These are phyloP conservation scores for Melanaphis sacchari DNA, from an alignment of 1,140 invertebrate genomes.

Conservation along the genomic window DNA sequence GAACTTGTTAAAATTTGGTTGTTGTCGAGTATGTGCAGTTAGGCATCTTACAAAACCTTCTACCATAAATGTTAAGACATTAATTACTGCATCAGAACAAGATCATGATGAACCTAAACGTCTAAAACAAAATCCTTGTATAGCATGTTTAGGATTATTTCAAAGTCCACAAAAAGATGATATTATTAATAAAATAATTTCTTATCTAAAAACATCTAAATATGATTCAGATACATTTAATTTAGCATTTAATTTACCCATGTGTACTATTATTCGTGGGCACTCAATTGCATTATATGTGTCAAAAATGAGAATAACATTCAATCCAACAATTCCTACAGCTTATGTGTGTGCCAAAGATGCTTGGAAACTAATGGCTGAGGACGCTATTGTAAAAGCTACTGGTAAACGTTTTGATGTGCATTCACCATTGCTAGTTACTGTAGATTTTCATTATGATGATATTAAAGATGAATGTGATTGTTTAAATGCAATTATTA, in stretches of 20 bases:
- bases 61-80: not conserved
- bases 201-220: conserved; percentile 61
- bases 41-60: conserved; percentile 39
- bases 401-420: conserved; percentile 65
- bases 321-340: conserved; percentile 59
- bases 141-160: conserved; percentile 72
- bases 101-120: conserved; percentile 61
- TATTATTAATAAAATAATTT: conserved; percentile 65
- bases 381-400: conserved; percentile 64
- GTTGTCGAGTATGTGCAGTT: conserved; percentile 50
- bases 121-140: conserved; percentile 66
- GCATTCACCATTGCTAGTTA: conserved; percentile 68
- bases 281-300: conserved; percentile 65
- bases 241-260: conserved; percentile 66
- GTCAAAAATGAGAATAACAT: conserved; percentile 61
- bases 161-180: conserved; percentile 65
- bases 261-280: conserved; percentile 65
- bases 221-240: conserved; percentile 66
- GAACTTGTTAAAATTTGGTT: conserved; percentile 54
- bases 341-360: conserved; percentile 68
- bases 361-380: conserved; percentile 71
- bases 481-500: conserved; percentile 69
- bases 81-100: conserved; percentile 30
- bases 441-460: conserved; percentile 66
- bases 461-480: conserved; percentile 68